A percentile compares a stretch with the other conserved stretches of the same genome.
phyloP scores from a whole-genome alignment of 2,797 vertebrate species.

The Lagorchestes hirsutus region DNA sequence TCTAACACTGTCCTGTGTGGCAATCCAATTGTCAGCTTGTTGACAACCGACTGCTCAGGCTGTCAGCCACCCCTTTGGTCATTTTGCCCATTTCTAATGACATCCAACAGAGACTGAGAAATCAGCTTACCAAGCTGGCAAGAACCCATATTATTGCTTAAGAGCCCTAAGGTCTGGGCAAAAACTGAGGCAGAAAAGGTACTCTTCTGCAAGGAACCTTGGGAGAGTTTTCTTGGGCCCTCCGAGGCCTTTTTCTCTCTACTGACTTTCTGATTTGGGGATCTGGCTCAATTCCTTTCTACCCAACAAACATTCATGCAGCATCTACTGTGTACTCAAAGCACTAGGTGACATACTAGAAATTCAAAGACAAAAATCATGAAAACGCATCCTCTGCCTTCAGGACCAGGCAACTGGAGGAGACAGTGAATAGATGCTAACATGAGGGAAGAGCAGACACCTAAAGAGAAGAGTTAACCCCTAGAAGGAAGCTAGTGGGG shows the following conservation, averaged over 20 bases:
- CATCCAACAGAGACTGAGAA: neutral
- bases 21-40: neutral
- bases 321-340: neutral
- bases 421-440: neutral
- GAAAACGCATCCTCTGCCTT: neutral
- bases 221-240: too few species aligned
- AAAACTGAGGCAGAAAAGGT: too few species aligned
- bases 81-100: neutral
- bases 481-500: neutral
- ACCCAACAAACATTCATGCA: neutral
- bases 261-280: neutral
- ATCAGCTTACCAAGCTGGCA: neutral
- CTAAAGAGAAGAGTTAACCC: neutral
- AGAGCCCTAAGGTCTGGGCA: neutral
- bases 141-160: too few species aligned
- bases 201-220: too few species aligned
- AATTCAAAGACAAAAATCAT: neutral
- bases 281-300: neutral
- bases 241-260: accelerated
- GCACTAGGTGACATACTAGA: neutral
- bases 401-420: neutral
- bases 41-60: too few species aligned
- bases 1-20: neutral
- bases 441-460: neutral
- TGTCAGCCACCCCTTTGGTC: neutral